Percentiles rank a stretch among this genome's conserved stretches.
phyloP scores from a whole-genome alignment of 1,140 invertebrate genomes.

The fruit fly (Drosophila melanogaster) region Release_6_plus_ISO1_MT NT_033777.3:19213501-19214000 shows the following conservation, averaged over 20 bases:
- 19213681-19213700: slow-evolving; percentile 88
- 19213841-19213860: no score
- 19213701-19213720: slow-evolving; percentile 86
- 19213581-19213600: slow-evolving; percentile 88
- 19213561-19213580: slow-evolving; percentile 85
- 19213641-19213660: slow-evolving; percentile 87
- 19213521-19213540: slow-evolving; percentile 89
- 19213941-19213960: no score
- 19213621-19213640: slow-evolving; percentile 86
- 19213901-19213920: no score
- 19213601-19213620: slow-evolving; percentile 88
- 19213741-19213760: slow-evolving; percentile 90
- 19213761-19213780: slow-evolving; percentile 88
- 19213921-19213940: no score
- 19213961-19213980: no score
- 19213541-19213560: slow-evolving; percentile 87
- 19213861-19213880: no score
- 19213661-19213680: slow-evolving; percentile 90
- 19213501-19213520: slow-evolving; percentile 90
- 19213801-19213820: slow-evolving; percentile 91
- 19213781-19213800: slow-evolving; percentile 89
- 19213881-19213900: no score
- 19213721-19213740: slow-evolving; percentile 86
- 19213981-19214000: slow-evolving; percentile 87
- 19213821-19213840: slow-evolving; percentile 86